Base-by-base conservation (phyloP, 2,113 vertebrate species). In the Euleptes europaea region DNA sequence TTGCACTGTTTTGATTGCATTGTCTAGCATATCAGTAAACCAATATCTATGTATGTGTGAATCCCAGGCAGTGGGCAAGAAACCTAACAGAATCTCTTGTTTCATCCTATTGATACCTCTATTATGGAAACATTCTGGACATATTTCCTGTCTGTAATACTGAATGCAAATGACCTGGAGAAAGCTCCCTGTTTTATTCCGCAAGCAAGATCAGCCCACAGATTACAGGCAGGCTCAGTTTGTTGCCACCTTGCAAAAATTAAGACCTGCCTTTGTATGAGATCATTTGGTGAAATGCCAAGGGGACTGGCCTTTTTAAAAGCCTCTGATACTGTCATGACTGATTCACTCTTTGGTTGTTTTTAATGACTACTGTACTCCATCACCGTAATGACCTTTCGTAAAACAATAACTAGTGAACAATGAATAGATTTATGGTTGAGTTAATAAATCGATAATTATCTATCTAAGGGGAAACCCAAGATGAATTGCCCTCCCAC, bases 321-420 rank as follows among this genome's bases (percentile, higher is more conserved):
- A 85, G 49, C 33, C 81, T 91, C 88, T 6, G 47, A 67, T 44
- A 77, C 82, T 82, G 67, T 19, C 74, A 84, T 80, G 11, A 82
- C 69, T 82, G 51, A 82, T 73, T 73, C 87, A 91, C 49, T 80
- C 28, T 49, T 65, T 83, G 88, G 66, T 33, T 88, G 86, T 87
- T 88, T 88, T 82, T 33, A 90, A 92, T 91, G 60, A 13, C 51
- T 82, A 91, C 92, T 90, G 83, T 44, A 63, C 79, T 92, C 19
- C 66, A 84, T 79, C 88, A 82, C 84, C 89, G 91, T 91, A 93
- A 69, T 66, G 85, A 84, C 8, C 81, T 63, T 21, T 85, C 35
- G 33, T 91, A 72, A 72, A 82, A 72, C 84, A 74, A 86, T 80
- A 89, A 90, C 77, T 67, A 69, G 60, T 26, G 60, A 73, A 72